Conservation (phyloP, 2,797 vertebrate species). For the Lagorchestes hirsutus region DNA sequence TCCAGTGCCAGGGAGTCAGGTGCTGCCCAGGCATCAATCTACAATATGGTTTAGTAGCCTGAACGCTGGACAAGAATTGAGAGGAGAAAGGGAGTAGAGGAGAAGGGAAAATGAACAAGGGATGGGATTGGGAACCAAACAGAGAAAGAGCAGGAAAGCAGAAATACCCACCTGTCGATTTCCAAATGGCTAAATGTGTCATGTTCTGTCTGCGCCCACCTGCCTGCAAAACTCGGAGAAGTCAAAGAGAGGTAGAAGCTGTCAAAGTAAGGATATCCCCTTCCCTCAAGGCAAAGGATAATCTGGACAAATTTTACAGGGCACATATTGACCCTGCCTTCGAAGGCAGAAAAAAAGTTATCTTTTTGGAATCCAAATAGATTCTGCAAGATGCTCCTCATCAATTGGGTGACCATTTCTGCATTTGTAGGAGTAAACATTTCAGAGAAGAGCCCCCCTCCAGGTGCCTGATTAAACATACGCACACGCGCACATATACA, state of each 20-base stretch:
- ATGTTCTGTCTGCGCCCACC: neutral
- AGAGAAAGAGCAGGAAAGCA: neutral
- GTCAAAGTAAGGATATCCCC: neutral
- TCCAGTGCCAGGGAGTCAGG: neutral
- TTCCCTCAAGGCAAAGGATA: neutral
- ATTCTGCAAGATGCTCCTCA: neutral
- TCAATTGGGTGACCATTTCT: neutral
- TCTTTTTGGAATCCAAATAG: neutral
- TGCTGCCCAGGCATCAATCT: neutral
- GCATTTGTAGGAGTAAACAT: neutral
- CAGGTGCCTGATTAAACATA: neutral
- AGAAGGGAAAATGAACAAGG: neutral
- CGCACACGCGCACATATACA: too few species aligned
- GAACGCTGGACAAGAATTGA: neutral
- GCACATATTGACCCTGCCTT: neutral
- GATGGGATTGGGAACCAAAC: neutral
- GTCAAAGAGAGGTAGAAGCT: neutral
- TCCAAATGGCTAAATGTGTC: constrained; percentile 36
- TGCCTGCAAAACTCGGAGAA: neutral
- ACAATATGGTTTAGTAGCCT: neutral
- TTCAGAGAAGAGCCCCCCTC: neutral
- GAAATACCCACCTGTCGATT: constrained; percentile 74
- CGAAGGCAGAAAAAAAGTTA: neutral
- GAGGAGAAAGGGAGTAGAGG: neutral
- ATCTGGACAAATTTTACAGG: neutral